Evolutionary conservation across 2,888 invertebrate genomes (phyloP), one percentile per base, ranked within the genome.

Genomic region (Stratiomys singularior): DNA sequence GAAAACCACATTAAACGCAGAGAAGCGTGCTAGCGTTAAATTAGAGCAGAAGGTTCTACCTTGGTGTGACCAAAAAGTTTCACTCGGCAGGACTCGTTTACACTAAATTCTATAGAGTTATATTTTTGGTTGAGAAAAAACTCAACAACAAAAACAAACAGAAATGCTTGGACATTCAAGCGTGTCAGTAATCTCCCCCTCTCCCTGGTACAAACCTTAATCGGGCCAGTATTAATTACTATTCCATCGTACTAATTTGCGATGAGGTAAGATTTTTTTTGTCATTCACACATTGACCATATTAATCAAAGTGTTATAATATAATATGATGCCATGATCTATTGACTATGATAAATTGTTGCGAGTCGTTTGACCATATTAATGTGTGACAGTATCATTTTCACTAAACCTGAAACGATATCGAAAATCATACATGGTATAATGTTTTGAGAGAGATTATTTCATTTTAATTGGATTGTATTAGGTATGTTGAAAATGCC

Each of bases 1-100:
- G 74, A 74, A 60, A 44, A 74, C 74, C 74, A 74, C 74, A 74
- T 74, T 74, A 74, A 60, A 74, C 30, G 74, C 74, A 74, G 52
- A 60, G 74, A 37, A 74, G 74, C 74, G 74, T 74, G 74, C 74
- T 74, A 44, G 74, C 74, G 74, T 74, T 74, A 74, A 74, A 74
- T 74, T 74, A 74, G 74, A 74, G 74, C 30, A 37, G 56, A 69
- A 28, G 30, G 72, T n/a, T 56, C 5, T 56, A 9, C 37, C 37
- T 37, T 25, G 37, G 44, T 58, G 60, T 60, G 74, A 37, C 58
- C 74, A 60, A 74, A 74, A 74, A 74, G 23, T 74, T 74, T 74
- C 60, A 60, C 58, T 44, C 60, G 21, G 13, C 58, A 60, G 60
- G 60, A 37, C 44, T 37, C 9, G 37, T 37, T 60, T 2, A 25